Percentiles rank a stretch among this genome's conserved stretches.
These are phyloP conservation scores for Tiaroga cobitis DNA, from an alignment of 2,797 vertebrate genomes.

Conservation along the genomic window DNA sequence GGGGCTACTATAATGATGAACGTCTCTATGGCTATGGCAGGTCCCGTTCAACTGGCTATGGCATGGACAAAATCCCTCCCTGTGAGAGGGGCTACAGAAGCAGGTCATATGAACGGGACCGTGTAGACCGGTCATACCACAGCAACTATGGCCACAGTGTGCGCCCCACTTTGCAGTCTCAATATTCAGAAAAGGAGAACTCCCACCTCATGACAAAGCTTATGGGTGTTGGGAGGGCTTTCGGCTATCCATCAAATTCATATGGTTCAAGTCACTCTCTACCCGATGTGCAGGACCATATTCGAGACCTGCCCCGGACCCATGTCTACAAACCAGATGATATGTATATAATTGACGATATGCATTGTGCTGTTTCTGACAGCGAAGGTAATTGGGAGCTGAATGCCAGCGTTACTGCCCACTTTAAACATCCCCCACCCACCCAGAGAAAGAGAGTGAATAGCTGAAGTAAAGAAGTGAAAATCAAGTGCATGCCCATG, in stretches of 20 bases:
- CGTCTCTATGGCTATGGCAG: conserved; percentile 85
- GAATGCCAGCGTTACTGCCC: conserved; percentile 80
- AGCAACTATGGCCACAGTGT: conserved; percentile 82
- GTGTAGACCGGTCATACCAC: conserved; percentile 81
- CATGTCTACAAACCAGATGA: conserved; percentile 96
- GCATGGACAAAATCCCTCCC: conserved; percentile 88
- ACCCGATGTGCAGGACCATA: conserved; percentile 97
- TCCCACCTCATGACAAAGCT: conserved; percentile 86
- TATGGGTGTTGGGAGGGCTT: conserved; percentile 83
- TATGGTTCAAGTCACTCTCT: conserved; percentile 99
- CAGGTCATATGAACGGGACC: conserved; percentile 90
- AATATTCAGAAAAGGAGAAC: conserved; percentile 94
- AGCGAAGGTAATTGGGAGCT: conserved; percentile 98
- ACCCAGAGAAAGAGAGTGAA: conserved; percentile 75
- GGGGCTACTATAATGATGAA: conserved; percentile 89
- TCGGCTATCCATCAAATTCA: conserved; percentile 85
- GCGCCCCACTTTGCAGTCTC: conserved; percentile 83
- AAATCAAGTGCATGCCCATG: conserved; percentile 79
- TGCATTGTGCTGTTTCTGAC: conserved; percentile 99
- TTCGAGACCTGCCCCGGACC: conserved; percentile 93
- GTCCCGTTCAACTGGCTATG: conserved; percentile 87
- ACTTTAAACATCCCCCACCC: conserved; percentile 83
- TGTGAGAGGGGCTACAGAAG: conserved; percentile 86
- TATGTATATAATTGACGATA: conserved; percentile 97
- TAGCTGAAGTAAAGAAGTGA: conserved; percentile 74